Percentiles rank a stretch among this genome's conserved stretches.
Conservation (phyloP, 2,888 invertebrate species). For the Perizoma affinitatum region DNA sequence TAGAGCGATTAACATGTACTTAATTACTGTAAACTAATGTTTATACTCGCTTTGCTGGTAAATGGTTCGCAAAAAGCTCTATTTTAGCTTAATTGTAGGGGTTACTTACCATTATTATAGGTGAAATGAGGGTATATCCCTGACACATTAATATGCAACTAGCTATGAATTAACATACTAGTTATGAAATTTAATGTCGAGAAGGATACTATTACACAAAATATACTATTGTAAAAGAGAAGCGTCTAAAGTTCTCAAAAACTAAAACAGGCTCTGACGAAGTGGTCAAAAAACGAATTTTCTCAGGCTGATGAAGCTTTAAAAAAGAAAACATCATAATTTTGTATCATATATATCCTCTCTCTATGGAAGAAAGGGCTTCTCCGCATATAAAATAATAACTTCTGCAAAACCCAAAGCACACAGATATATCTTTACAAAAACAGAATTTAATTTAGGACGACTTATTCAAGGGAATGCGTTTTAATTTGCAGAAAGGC, state of each 20-base stretch:
- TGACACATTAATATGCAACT: slow-evolving; percentile 7
- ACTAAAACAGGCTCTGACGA: too few species aligned
- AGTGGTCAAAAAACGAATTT: neutral
- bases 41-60: slow-evolving; percentile 32
- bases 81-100: slow-evolving; percentile 26
- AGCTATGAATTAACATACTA: neutral
- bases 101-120: slow-evolving; percentile 18
- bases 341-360: too few species aligned
- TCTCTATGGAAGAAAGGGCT: neutral
- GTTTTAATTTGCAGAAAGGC: slow-evolving; percentile 74
- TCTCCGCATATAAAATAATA: slow-evolving; percentile 21
- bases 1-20: slow-evolving; percentile 41
- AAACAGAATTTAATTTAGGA: slow-evolving; percentile 33
- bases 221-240: too few species aligned
- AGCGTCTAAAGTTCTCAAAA: too few species aligned
- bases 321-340: neutral
- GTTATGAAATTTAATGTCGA: neutral
- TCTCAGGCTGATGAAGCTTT: neutral
- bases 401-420: slow-evolving; percentile 17
- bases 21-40: slow-evolving; percentile 41
- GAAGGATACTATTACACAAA: too few species aligned
- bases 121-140: slow-evolving; percentile 12
- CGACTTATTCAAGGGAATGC: slow-evolving; percentile 36
- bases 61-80: slow-evolving; percentile 25
- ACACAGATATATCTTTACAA: slow-evolving; percentile 27